Conservation (phyloP, 2,113 vertebrate species). For the Salvelinus alpinus region DNA sequence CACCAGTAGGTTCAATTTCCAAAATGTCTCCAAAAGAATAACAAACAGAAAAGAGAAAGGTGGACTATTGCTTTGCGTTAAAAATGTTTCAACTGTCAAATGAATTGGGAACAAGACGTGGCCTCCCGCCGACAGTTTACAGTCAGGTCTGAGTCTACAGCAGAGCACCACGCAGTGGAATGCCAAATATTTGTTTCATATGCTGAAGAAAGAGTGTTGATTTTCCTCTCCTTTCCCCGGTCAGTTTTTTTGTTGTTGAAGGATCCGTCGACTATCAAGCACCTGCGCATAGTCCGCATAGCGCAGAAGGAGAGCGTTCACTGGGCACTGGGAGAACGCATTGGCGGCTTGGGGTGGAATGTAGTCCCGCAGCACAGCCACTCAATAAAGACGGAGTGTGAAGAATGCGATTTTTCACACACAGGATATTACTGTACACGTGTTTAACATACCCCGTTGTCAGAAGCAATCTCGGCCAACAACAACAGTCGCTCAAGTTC, state of each 20-base stretch:
- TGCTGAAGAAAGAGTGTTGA: constrained; percentile 47
- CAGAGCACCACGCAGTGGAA: constrained; percentile 62
- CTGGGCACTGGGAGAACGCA: constrained; percentile 40
- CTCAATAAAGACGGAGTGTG: constrained; percentile 66
- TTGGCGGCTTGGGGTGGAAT: constrained; percentile 46
- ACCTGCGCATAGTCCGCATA: constrained; percentile 72
- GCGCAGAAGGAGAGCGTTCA: constrained; percentile 42
- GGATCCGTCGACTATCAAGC: constrained; percentile 49
- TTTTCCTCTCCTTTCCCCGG: constrained; percentile 53
- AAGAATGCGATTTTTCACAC: constrained; percentile 58
- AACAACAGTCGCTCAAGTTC: constrained; percentile 43
- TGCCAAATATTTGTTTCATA: constrained; percentile 71
- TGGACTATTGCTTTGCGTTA: constrained; percentile 42
- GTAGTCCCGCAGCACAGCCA: constrained; percentile 56
- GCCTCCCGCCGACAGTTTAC: constrained; percentile 51
- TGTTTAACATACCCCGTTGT: constrained; percentile 61
- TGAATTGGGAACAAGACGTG: constrained; percentile 54
- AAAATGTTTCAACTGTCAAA: constrained; percentile 42
- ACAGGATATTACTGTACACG: constrained; percentile 66
- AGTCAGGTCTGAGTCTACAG: constrained; percentile 61
- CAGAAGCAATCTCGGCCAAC: constrained; percentile 33
- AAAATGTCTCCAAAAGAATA: constrained; percentile 52
- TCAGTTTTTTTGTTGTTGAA: constrained; percentile 35
- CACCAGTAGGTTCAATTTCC: constrained; percentile 14
- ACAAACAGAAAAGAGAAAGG: constrained; percentile 27